Evolutionary conservation across 1,140 invertebrate genomes (phyloP).

Genomic region (Atta texana): DNA sequence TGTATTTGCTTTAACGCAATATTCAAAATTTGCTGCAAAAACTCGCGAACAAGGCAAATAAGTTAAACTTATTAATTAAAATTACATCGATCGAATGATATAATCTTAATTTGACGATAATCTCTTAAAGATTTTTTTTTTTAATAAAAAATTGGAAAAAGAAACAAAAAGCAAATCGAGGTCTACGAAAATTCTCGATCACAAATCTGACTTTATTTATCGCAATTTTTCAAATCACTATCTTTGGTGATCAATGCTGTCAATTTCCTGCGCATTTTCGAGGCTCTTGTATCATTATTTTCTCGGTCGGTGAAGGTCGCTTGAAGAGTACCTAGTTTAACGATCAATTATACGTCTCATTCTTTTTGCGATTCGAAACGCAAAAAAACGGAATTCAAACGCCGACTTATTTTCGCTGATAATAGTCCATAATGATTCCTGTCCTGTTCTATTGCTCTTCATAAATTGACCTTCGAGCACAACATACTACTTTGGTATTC

Average conservation of each 20-base stretch:
- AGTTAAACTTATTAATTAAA: neutral
- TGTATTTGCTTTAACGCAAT: neutral
- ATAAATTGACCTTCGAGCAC: neutral
- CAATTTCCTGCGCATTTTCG: slow-evolving; percentile 30
- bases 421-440: slow-evolving; percentile 21
- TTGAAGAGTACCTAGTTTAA: slow-evolving; percentile 26
- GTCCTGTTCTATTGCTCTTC: slow-evolving; percentile 1
- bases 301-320: neutral
- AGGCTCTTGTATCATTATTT: slow-evolving; percentile 30
- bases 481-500: neutral
- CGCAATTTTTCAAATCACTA: slow-evolving; percentile 6
- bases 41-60: neutral
- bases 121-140: neutral
- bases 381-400: slow-evolving; percentile 35
- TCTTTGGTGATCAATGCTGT: neutral
- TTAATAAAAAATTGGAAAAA: neutral
- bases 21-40: neutral
- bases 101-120: slow-evolving; percentile 20
- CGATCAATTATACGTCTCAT: slow-evolving; percentile 25
- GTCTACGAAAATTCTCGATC: neutral
- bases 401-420: slow-evolving; percentile 35
- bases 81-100: slow-evolving; percentile 3
- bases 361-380: neutral
- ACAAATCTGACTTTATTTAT: slow-evolving; percentile 16
- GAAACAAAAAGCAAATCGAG: neutral